Conservation (phyloP, 2,113 vertebrate genomes). For the Rhinopomastus cyanomelas region DNA sequence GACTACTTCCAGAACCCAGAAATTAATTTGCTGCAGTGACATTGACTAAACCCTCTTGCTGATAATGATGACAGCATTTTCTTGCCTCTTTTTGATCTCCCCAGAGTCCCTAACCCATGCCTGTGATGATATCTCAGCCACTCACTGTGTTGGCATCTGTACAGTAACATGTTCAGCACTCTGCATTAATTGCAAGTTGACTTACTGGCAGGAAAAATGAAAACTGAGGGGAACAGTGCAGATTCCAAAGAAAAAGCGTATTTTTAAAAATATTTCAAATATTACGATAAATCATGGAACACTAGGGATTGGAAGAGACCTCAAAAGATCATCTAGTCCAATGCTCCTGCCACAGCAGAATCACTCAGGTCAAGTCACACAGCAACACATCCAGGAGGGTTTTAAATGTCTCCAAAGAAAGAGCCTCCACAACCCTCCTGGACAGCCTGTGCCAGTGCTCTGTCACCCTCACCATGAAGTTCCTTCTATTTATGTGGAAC, state of each 20-base stretch:
- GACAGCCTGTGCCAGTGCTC: too few species aligned
- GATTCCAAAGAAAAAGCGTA: background rate
- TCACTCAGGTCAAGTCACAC: too few species aligned
- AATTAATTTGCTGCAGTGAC: slow-evolving; percentile 40
- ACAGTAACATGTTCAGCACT: slow-evolving; percentile 30
- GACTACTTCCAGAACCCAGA: background rate
- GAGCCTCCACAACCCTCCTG: too few species aligned
- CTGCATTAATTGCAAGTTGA: background rate
- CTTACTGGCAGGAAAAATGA: background rate
- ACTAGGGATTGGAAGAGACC: too few species aligned
- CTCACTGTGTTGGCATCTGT: background rate
- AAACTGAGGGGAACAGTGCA: background rate
- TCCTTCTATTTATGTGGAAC: too few species aligned
- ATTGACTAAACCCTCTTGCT: background rate
- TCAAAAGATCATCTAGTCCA: too few species aligned
- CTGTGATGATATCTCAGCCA: background rate
- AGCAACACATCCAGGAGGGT: too few species aligned
- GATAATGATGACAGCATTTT: slow-evolving; percentile 11
- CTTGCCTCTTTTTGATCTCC: slow-evolving; percentile 20
- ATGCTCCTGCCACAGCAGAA: too few species aligned
- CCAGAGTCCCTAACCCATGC: background rate
- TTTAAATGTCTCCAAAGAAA: too few species aligned
- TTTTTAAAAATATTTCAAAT: slow-evolving; percentile 4
- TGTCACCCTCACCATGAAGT: too few species aligned
- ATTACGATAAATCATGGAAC: background rate